These are phyloP conservation scores for Eucera pruinosa DNA, from an alignment of 2,888 invertebrate species.

Conservation along the genomic window DNA sequence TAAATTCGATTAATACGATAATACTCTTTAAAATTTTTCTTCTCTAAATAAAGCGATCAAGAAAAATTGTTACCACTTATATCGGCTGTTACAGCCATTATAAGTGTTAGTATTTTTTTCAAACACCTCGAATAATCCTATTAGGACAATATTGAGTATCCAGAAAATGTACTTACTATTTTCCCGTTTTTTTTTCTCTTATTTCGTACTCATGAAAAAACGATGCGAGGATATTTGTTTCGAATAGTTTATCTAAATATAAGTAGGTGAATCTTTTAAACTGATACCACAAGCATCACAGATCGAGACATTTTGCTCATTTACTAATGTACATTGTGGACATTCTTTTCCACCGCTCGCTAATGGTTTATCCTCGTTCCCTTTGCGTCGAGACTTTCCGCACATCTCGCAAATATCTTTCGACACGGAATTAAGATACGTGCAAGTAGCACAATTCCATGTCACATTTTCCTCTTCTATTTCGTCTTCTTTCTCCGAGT, in stretches of 20 bases:
- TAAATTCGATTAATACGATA: conserved; percentile 48
- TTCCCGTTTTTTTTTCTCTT: neutral
- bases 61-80: conserved; percentile 35
- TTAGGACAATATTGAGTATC: conserved; percentile 16
- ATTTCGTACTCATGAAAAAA: conserved; percentile 24
- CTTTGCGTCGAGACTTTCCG: conserved; percentile 87
- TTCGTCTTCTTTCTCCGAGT: conserved; percentile 81
- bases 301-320: conserved; percentile 87
- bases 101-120: conserved; percentile 31
- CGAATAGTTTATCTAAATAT: conserved; percentile 84
- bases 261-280: conserved; percentile 91
- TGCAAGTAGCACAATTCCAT: conserved; percentile 91
- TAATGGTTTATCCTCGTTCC: conserved; percentile 88
- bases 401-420: conserved; percentile 91
- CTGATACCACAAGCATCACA: conserved; percentile 90
- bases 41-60: conserved; percentile 18
- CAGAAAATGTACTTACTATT: conserved; percentile 35
- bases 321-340: conserved; percentile 91
- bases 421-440: conserved; percentile 87
- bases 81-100: neutral
- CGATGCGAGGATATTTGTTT: neutral
- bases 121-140: conserved; percentile 17
- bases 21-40: conserved; percentile 34
- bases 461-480: conserved; percentile 80
- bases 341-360: conserved; percentile 91